These are phyloP conservation scores for Rhincodon typus DNA, from an alignment of 2,797 vertebrate species.

Conservation along the genomic window DNA sequence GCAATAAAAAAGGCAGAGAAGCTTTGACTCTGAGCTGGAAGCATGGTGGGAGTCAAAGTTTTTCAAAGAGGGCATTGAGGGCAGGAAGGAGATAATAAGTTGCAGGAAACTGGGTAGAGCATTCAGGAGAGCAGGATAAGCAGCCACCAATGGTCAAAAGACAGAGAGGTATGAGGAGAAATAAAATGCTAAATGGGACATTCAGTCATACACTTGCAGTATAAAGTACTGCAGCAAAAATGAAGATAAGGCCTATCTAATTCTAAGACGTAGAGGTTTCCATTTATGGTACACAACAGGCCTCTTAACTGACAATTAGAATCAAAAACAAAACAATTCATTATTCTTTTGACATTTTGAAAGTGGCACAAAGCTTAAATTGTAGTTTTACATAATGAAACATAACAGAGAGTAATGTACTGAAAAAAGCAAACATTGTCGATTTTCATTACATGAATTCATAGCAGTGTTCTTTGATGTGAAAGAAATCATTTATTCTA, in stretches of 20 bases:
- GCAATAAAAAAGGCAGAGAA: not conserved
- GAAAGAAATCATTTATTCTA: not conserved
- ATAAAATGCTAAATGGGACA: not conserved
- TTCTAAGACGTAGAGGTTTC: not conserved
- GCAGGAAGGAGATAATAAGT: too few species aligned
- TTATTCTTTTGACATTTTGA: not conserved
- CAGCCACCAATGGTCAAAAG: not conserved
- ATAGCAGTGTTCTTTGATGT: not conserved
- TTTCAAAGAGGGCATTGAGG: too few species aligned
- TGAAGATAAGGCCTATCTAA: not conserved
- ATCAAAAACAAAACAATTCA: not conserved
- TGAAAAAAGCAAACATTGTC: not conserved
- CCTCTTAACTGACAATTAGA: not conserved
- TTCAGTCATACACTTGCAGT: not conserved
- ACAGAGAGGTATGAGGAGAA: not conserved
- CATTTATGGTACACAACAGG: not conserved
- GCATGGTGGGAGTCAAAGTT: too few species aligned
- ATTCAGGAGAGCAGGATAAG: not conserved
- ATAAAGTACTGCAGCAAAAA: not conserved
- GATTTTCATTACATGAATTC: not conserved
- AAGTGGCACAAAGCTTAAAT: not conserved
- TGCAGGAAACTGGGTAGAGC: not conserved
- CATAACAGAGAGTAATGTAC: not conserved
- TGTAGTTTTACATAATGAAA: not conserved
- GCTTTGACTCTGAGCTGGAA: too few species aligned